phyloP scores from a whole-genome alignment of 2,888 invertebrate genomes.

The Dione vanillae region DNA sequence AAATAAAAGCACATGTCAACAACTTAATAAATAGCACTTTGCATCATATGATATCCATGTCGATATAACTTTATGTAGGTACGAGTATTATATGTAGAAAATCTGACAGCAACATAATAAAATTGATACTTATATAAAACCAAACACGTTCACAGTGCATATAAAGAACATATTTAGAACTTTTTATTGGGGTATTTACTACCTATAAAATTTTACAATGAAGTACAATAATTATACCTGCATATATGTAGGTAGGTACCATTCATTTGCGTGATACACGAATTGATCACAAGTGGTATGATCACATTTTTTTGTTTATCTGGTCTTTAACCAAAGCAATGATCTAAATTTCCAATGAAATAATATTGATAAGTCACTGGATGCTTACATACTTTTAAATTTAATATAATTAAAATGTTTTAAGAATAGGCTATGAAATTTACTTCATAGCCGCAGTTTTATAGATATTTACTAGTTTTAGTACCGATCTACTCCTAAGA shows the following conservation, averaged over 20 bases:
- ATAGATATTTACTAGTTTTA: too few relatives aligned
- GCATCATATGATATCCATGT: conserved; percentile 40
- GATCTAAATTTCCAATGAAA: too few relatives aligned
- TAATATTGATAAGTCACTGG: too few relatives aligned
- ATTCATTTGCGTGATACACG: conserved; percentile 8
- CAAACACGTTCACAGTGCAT: background rate
- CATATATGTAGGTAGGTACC: background rate
- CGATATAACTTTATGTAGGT: too few relatives aligned
- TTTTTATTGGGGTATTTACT: background rate
- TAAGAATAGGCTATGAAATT: too few relatives aligned
- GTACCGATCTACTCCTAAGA: too few relatives aligned
- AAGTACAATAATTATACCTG: background rate
- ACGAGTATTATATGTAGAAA: too few relatives aligned
- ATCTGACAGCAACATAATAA: background rate
- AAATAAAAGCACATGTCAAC: too few relatives aligned
- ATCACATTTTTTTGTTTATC: background rate
- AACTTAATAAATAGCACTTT: conserved; percentile 27
- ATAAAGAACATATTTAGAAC: background rate
- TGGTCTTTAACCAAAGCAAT: too few relatives aligned
- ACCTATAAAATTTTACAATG: conserved; percentile 1
- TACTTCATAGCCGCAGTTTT: too few relatives aligned
- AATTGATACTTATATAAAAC: background rate
- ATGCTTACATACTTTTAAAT: too few relatives aligned
- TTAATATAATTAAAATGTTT: too few relatives aligned
- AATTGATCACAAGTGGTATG: background rate